These are phyloP conservation scores for Heteromormyrus szaboi DNA, from an alignment of 2,797 vertebrate species.

Conservation along the genomic window DNA sequence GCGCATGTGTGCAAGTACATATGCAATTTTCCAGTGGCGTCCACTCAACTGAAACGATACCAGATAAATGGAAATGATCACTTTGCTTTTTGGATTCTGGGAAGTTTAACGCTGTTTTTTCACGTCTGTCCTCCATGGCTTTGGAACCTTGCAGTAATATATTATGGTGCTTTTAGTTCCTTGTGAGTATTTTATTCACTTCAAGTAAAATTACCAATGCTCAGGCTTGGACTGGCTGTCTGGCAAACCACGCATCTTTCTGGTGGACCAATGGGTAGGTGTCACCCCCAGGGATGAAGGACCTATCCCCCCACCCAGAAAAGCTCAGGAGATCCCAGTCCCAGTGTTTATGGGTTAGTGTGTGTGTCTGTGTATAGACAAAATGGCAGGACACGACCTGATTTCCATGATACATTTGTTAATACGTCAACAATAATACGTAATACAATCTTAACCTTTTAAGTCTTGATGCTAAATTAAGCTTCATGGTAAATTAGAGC, in stretches of 20 bases:
- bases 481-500: neutral
- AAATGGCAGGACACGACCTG: neutral
- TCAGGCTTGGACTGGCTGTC: neutral
- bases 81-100: neutral
- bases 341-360: neutral
- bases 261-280: neutral
- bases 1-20: neutral
- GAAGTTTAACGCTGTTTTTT: neutral
- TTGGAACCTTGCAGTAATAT: neutral
- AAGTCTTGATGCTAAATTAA: neutral
- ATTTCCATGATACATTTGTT: neutral
- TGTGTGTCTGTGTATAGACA: neutral
- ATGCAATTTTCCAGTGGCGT: neutral
- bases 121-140: neutral
- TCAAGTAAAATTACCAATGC: neutral
- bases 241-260: neutral
- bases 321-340: neutral
- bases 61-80: neutral
- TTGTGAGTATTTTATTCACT: neutral
- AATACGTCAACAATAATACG: neutral
- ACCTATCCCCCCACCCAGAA: neutral
- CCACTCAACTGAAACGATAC: neutral
- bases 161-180: neutral
- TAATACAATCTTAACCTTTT: neutral
- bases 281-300: neutral